phyloP scores from a whole-genome alignment of 2,797 vertebrate species.

The Paratrypauchen microcephalus region DNA sequence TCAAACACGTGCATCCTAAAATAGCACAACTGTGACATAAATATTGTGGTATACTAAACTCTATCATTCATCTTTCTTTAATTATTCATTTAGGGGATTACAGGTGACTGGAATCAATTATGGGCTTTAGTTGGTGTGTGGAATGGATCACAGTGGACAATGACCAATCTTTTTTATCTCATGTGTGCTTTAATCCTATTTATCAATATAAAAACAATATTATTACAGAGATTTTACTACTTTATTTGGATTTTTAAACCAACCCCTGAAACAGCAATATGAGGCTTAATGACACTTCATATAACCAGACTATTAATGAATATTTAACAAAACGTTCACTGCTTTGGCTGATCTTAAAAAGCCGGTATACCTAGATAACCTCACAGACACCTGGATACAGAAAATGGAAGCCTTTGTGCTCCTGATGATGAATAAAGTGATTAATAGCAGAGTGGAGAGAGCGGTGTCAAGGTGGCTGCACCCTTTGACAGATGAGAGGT shows the following conservation, averaged over 20 bases:
- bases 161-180: not conserved
- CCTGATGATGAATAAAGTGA: not conserved
- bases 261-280: not conserved
- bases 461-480: conserved; percentile 48
- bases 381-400: not conserved
- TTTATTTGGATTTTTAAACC: not conserved
- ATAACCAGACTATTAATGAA: not conserved
- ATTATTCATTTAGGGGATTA: not conserved
- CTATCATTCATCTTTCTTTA: too few species aligned
- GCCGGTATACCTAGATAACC: not conserved
- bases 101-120: not conserved
- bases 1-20: too few species aligned
- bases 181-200: not conserved
- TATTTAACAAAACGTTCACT: not conserved
- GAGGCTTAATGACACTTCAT: not conserved
- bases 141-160: not conserved
- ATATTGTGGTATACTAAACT: too few species aligned
- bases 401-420: not conserved
- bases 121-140: not conserved
- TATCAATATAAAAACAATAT: not conserved
- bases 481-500: conserved; percentile 17
- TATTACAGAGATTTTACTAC: too few species aligned
- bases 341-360: not conserved
- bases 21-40: too few species aligned
- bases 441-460: conserved; percentile 19